Conservation (phyloP, 2,888 invertebrate genomes). For the Lissocephala sabroskyi region DNA sequence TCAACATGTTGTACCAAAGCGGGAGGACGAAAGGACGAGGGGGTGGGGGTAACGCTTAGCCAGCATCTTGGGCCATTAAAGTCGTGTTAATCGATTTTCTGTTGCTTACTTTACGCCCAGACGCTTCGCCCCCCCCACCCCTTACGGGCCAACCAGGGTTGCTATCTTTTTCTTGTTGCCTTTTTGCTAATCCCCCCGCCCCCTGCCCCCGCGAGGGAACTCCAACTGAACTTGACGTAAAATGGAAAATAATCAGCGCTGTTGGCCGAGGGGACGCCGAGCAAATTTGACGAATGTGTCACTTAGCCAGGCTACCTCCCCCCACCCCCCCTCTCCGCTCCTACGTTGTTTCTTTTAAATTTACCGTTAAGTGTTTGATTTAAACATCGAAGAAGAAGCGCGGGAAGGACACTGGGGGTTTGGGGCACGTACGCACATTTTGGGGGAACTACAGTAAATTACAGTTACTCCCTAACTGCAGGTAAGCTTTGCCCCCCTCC, state of each 20-base stretch:
- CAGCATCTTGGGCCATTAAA: constrained; percentile 40
- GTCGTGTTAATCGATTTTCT: constrained; percentile 56
- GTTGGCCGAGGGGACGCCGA: too few species aligned
- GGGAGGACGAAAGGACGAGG: too few species aligned
- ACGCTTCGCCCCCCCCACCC: not conserved
- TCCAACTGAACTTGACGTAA: constrained; percentile 13
- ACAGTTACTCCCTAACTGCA: constrained; percentile 32
- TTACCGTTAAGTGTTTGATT: not conserved
- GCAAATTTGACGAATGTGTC: not conserved
- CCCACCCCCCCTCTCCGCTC: not conserved
- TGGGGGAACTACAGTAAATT: constrained; percentile 59
- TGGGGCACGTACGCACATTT: constrained; percentile 52
- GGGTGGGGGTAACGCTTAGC: constrained; percentile 3
- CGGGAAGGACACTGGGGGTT: too few species aligned
- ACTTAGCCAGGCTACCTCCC: constrained; percentile 11
- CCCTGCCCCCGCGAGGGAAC: not conserved
- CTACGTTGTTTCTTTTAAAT: constrained; percentile 10
- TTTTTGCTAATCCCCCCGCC: not conserved
- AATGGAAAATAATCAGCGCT: constrained; percentile 50
- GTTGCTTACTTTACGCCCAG: constrained; percentile 18
- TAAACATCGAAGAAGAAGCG: not conserved
- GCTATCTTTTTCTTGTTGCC: not conserved
- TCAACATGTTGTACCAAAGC: constrained; percentile 34
- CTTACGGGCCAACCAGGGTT: not conserved
- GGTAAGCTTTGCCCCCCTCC: constrained; percentile 4